A percentile compares a stretch with the other conserved stretches of the same genome.
Conservation (phyloP, 2,797 vertebrate genomes). For the Psittacula derbiana region DNA sequence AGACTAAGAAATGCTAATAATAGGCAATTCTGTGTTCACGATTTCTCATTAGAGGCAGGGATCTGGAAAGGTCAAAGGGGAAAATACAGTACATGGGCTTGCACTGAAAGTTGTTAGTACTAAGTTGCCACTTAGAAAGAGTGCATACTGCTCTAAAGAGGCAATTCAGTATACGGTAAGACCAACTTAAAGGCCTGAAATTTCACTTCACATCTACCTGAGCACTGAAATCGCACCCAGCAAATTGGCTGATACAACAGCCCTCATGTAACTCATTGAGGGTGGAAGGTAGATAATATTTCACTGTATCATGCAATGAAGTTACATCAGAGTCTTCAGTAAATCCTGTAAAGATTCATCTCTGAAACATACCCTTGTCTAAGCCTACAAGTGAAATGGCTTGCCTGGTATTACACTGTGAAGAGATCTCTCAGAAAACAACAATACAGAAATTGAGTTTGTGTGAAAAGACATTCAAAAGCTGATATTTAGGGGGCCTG, state of each 20-base stretch:
- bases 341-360: slow-evolving; percentile 12
- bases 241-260: background rate
- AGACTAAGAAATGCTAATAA: background rate
- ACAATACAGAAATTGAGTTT: background rate
- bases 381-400: slow-evolving; percentile 9
- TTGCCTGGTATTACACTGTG: background rate
- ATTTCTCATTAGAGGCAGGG: background rate
- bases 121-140: background rate
- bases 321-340: background rate
- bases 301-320: slow-evolving; percentile 1
- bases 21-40: background rate
- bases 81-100: background rate
- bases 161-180: background rate
- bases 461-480: background rate
- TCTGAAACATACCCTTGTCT: background rate
- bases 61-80: background rate
- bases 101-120: background rate
- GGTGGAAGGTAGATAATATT: background rate
- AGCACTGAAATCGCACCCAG: background rate
- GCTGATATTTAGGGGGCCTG: background rate
- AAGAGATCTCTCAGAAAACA: slow-evolving; percentile 3
- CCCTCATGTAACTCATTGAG: background rate
- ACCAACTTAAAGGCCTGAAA: background rate
- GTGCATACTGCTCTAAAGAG: background rate
- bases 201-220: background rate